Percentiles rank a stretch among this genome's conserved stretches.
These are phyloP conservation scores for Capitulum mitella DNA, from an alignment of 2,888 invertebrate species.

Conservation along the genomic window DNA sequence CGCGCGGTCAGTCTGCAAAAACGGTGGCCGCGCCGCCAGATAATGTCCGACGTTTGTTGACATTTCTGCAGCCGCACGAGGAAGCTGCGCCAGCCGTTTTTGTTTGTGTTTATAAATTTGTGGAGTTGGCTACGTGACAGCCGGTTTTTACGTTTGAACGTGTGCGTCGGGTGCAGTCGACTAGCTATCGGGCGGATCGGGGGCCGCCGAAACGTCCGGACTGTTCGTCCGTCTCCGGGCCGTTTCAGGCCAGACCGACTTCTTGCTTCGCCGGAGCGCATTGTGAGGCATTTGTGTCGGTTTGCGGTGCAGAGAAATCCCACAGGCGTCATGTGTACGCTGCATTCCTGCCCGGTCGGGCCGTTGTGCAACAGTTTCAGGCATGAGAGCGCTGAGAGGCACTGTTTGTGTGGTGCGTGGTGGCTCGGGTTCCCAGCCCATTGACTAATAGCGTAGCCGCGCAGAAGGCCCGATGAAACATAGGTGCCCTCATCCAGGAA, in stretches of 20 bases:
- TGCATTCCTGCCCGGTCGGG: not conserved
- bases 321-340: not conserved
- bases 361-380: not conserved
- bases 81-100: not conserved
- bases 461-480: not conserved
- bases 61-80: not conserved
- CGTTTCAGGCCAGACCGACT: no score
- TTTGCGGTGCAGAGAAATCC: not conserved
- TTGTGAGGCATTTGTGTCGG: not conserved
- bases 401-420: no score
- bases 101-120: not conserved
- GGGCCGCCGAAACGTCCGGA: not conserved
- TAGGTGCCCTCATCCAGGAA: not conserved
- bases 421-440: not conserved
- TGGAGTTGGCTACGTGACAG: not conserved
- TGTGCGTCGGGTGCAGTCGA: not conserved
- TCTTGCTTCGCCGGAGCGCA: no score
- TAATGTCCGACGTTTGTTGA: conserved; percentile 1
- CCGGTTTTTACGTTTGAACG: not conserved
- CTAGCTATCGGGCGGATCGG: not conserved
- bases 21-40: not conserved
- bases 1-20: not conserved
- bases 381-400: not conserved
- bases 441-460: not conserved
- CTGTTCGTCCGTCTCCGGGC: no score